Evolutionary conservation across 2,888 invertebrate genomes (phyloP), one percentile per base, ranked within the genome.

Genomic region (Tachina grossa): DNA sequence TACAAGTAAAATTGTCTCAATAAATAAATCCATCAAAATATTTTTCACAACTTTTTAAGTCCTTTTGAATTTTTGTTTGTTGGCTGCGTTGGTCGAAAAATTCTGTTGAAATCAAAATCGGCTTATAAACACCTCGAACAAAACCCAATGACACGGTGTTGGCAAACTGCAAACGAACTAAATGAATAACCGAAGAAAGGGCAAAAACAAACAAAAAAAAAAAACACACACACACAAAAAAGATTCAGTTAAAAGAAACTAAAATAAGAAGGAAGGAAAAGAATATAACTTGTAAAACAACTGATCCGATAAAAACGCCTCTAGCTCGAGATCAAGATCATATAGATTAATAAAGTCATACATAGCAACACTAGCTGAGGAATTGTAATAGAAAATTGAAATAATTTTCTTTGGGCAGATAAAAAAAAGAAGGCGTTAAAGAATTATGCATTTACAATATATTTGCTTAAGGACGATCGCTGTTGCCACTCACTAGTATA

Each of bases 381-480:
- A 63, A 51, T 45, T 31, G 74, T 61, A 66, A 79, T 75, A 53
- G 72, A 80, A 74, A 83, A 82, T 76, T 57, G 41, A 76, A 83
- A 61, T 75, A 51, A 47, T 63, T 69, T 75, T 57, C 14, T 51
- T 65, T 80, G 9, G 14, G n/a, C 14, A 51, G 49, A 11, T 66
- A 81, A 79, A 43, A 6, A 87, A 75, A 74, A 77, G 83, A 76
- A 87, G 90, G 90, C 90, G 90, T 90, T 82, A 88, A 90, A 85
- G 89, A 86, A 88, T 89, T 89, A 89, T 89, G 89, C 89, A 90
- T 88, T 90, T 89, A 89, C 88, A 90, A 90, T 90, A 88, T 89
- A 90, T 90, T 89, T 90, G 75, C 80, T 66, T 55, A 63, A 71
- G 76, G 68, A 31, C 31, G 31, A 31, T 31, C 31, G 0, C 84